Percentiles rank a stretch among this genome's conserved stretches.
Evolutionary conservation across 2,113 vertebrate species (phyloP).

Genomic region (Hemiprocne comata): DNA sequence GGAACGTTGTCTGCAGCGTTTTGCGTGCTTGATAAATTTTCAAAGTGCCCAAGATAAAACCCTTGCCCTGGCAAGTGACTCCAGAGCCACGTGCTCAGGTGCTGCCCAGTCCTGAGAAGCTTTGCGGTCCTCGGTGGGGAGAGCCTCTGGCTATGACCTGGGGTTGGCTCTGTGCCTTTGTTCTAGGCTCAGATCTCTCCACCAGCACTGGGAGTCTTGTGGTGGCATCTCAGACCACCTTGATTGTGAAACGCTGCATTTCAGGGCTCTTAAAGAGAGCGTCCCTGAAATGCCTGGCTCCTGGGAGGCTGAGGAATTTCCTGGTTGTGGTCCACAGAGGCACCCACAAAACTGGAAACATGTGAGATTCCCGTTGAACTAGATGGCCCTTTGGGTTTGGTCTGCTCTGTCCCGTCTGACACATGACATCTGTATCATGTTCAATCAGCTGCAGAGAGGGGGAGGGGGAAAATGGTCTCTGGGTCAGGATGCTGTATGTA

Average conservation of each 20-base stretch:
- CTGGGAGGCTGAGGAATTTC: background rate
- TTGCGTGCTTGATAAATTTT: background rate
- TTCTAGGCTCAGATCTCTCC: background rate
- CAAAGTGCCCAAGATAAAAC: conserved; percentile 1
- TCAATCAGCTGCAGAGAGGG: background rate
- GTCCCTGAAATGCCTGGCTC: background rate
- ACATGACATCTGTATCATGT: background rate
- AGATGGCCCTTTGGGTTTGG: background rate
- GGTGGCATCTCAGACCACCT: fast-evolving
- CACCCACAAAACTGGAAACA: background rate
- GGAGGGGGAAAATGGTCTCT: background rate
- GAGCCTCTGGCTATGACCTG: background rate
- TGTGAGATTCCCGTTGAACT: background rate
- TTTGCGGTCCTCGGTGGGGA: background rate
- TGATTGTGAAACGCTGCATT: background rate
- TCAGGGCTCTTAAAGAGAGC: background rate
- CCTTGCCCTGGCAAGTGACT: background rate
- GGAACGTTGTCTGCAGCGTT: background rate
- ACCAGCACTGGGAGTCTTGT: background rate
- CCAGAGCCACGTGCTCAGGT: background rate
- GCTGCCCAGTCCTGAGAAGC: background rate
- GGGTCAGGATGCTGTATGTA: background rate
- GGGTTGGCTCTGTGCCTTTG: background rate
- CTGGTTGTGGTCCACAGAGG: background rate
- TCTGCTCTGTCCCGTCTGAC: background rate